Base-by-base conservation (phyloP, 1,140 invertebrate genomes). In the Dysdera silvatica region DNA sequence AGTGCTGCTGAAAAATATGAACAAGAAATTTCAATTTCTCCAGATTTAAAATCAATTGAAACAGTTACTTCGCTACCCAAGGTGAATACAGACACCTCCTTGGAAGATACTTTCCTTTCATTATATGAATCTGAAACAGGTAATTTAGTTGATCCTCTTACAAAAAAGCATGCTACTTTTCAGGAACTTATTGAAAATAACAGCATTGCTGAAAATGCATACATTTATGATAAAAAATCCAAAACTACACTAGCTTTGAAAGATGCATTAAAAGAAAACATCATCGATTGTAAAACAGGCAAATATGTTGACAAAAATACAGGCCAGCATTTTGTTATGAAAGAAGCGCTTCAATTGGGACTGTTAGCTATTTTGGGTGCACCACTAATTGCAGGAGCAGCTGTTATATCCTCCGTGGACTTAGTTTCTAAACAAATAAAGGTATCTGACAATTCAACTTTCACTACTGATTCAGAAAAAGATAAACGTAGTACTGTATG, bases 161-260 rank as follows among this genome's bases (percentile, higher is more conserved):
- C 84, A 2, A 80, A 84, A 23, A 81, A 85, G 70, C 73, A 80
- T 7, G 78, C 90, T 43, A 84, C 83, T 54, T 84, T 91, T 28
- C 77, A 81, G 52, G 85, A 91, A 77, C 88, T 90, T 24, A 76
- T 92, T 29, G 82, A 89, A 65, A 79, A 80, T 61, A 85, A 86
- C 43, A 77, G 90, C 24, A 82, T 94, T 64, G 85, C 92, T 76
- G 78, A 85, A 2, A 80, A 88, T 68, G 84, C 84, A 7, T 70
- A 86, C 0, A 79, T 88, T 51, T 87, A 85, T 71, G 82, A 87
- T 72, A 76, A 84, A 1, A 75, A 78, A 65, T 76, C 79, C 29
- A 78, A 81, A 26, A 18, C 29, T 23, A 23, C 58, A 52, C 75
- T 90, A 2, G 85, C 84, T 26, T 78, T 88, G 26, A 81, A 82